Evolutionary conservation across 2,888 invertebrate species (phyloP), one percentile per base, ranked within the genome.

Genomic region (Oscheius sp.): DNA sequence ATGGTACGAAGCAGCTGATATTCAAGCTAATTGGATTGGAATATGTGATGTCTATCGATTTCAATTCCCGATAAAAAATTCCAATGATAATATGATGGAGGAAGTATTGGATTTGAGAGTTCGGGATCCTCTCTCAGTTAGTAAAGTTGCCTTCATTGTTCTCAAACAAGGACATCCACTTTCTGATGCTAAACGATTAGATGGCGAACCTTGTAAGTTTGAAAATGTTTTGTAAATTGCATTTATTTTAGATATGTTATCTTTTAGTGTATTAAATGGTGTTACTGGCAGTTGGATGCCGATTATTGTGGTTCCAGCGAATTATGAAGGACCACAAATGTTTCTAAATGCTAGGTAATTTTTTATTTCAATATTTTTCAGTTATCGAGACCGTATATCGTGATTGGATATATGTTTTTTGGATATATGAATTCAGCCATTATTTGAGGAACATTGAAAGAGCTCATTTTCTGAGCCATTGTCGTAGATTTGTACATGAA

Each of bases 21-120:
- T 87, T 66, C 88, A 86, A 75, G 52, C 74, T 52, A 82, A 79
- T 69, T 91, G 91, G 91, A 90, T 91, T 49, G 90, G 90, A 21
- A 77, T 72, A 23, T 87, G 87, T 69, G 87, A 87, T 66, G 87
- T 86, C 7, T 84, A 71, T 55, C 81, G 87, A 7, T 87, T 87
- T 63, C 76, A 81, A 61, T 73, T 87, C 27, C 86, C 86, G 7
- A 64, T 86, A 68, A 29, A 74, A 72, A 53, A 74, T 23, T 43
- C 63, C 9, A 16, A 16, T 13, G 72, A 72, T 0, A 49, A 53
- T 6, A 43, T 46, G 16, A 63, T 77, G 23, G 81, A 83, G 13
- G 84, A 85, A 45, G 29, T 63, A n/a, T 71, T 87, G 16, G 87
- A 87, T 74, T 64, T 87, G 21, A 73, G 87, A 7, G 58, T 87